Evolutionary conservation across 2,797 vertebrate species (phyloP).

Genomic region (Buceros bicornis): DNA sequence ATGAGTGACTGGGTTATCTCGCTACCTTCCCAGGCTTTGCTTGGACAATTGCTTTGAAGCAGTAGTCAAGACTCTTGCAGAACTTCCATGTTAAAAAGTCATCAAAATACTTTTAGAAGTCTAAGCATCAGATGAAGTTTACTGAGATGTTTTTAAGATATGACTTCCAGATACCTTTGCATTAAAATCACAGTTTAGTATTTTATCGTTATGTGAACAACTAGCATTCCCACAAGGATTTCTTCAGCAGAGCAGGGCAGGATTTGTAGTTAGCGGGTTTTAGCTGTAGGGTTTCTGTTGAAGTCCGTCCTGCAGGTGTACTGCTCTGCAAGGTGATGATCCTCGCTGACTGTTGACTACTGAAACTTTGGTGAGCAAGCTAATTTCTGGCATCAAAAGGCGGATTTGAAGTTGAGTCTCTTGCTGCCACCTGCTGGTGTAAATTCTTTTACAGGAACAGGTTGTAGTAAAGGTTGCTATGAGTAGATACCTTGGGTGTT

Average conservation of each 20-base stretch:
- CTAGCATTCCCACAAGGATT: background rate
- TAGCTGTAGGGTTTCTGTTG: background rate
- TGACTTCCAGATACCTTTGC: background rate
- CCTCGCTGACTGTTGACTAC: background rate
- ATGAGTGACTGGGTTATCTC: background rate
- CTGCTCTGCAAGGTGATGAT: background rate
- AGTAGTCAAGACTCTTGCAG: background rate
- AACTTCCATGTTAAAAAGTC: background rate
- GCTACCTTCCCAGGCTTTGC: background rate
- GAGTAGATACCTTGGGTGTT: rapidly evolving
- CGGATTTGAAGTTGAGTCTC: slow-evolving; percentile 53
- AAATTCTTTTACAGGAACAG: background rate
- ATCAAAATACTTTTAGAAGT: background rate
- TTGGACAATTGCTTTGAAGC: background rate
- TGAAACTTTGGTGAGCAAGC: background rate
- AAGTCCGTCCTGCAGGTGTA: background rate
- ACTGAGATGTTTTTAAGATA: background rate
- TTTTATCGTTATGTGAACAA: background rate
- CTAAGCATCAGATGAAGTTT: background rate
- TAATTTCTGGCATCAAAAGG: background rate
- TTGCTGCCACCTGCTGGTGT: slow-evolving; percentile 81
- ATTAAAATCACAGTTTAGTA: background rate
- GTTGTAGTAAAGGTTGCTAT: background rate
- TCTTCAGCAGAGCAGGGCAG: background rate
- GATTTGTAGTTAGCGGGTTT: background rate